Base-by-base conservation (phyloP, 1,140 invertebrate genomes). In the Dendrolimus punctatus region DNA sequence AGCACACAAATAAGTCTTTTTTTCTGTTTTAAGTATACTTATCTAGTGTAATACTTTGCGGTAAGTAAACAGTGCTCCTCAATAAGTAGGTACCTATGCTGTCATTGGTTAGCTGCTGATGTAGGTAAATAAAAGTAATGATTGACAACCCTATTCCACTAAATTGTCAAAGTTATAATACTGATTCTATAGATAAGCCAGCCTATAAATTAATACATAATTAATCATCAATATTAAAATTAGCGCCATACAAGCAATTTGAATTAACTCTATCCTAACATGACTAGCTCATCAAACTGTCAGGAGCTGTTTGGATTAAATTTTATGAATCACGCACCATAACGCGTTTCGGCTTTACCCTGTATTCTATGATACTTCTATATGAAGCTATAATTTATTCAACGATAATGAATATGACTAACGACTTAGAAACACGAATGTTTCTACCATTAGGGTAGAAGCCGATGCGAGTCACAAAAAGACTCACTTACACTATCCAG, bases 331-430 rank as follows among this genome's bases (percentile, higher is more conserved):
- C 72, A 79, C 69, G 74, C 66, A 75, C 56, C 41, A 47, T 46
- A 46, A 49, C 52, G 55, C 62, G 40, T 49, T 39, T 57, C 51
- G 53, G 23, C 23, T 23, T 23, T 73, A 62, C 75, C 55, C 62
- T 51, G 55, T 50, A 71, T 65, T 69, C 64, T 73, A 68, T 65
- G 71, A 76, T 74, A 71, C 69, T 76, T 73, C 64, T 73, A 65
- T 75, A 78, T 73, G 68, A 74, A 71, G 68, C 66, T 75, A 79
- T 79, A 76, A 79, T 79, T 83, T 76, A 76, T 77, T 73, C 70
- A 64, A 71, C 59, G 64, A 73, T 77, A 80, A 73, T 74, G 72
- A 74, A 79, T 73, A 66, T 80, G 76, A 83, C 59, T 74, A 80
- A 83, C 71, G 68, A 67, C 64, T 56, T 48, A 41, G 50, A 66